A percentile compares a stretch with the other conserved stretches of the same genome.
Evolutionary conservation across 2,888 invertebrate genomes (phyloP).

Genomic region (Platycheirus rosarum): DNA sequence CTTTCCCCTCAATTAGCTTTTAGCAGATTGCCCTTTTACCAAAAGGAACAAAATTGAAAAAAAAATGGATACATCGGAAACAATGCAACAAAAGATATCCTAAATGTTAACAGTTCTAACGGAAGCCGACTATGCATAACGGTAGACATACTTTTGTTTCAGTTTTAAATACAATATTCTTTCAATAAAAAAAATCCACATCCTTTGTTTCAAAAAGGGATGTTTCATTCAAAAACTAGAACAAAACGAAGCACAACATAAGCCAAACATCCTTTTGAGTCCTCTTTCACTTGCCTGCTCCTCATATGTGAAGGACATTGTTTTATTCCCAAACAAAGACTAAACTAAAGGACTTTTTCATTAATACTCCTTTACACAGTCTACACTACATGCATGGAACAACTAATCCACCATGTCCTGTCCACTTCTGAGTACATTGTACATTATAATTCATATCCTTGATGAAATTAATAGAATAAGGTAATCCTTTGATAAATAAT

Average conservation of each 20-base stretch:
- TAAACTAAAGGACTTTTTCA: constrained; percentile 27
- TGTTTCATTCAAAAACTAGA: constrained; percentile 60
- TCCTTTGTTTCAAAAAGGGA: constrained; percentile 62
- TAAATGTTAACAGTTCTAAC: constrained; percentile 69
- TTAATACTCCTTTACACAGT: constrained; percentile 14
- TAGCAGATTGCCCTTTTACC: constrained; percentile 52
- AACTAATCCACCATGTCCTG: constrained; percentile 27
- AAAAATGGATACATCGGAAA: constrained; percentile 50
- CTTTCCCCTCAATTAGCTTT: constrained; percentile 55
- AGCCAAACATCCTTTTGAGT: constrained; percentile 66
- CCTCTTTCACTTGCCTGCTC: constrained; percentile 18
- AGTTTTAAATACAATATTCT: constrained; percentile 62
- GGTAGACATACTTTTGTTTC: constrained; percentile 55
- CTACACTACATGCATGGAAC: constrained; percentile 23
- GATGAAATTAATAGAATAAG: constrained; percentile 21
- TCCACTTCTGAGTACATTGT: no score
- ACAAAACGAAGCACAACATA: constrained; percentile 66
- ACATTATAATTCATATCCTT: constrained; percentile 22
- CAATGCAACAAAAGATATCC: constrained; percentile 72
- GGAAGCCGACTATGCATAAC: constrained; percentile 53
- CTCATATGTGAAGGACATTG: constrained; percentile 48
- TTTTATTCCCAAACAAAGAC: constrained; percentile 54
- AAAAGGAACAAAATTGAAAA: constrained; percentile 9
- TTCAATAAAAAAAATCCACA: constrained; percentile 24
- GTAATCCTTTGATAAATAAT: background rate